Conservation (phyloP, 1,140 invertebrate genomes). For the Gonatopus flavifemur region DNA sequence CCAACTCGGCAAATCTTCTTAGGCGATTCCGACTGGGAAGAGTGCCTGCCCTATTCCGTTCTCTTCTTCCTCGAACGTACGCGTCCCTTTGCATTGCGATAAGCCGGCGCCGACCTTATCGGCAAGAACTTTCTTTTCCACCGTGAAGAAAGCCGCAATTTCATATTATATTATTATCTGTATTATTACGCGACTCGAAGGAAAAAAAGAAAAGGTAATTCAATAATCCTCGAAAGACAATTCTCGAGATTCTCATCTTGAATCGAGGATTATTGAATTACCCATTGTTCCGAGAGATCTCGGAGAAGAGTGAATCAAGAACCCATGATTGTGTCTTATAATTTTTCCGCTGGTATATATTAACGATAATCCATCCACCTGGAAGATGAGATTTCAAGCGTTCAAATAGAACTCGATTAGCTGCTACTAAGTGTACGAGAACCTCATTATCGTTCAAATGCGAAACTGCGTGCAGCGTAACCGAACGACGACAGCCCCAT, state of each 20-base stretch:
- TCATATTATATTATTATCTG: conserved; percentile 22
- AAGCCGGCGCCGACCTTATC: conserved; percentile 17
- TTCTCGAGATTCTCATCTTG: conserved; percentile 16
- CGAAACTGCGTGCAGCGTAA: conserved; percentile 6
- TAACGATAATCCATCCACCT: too few species aligned
- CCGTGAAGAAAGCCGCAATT: conserved; percentile 15
- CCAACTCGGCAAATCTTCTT: conserved; percentile 15
- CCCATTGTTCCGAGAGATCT: too few species aligned
- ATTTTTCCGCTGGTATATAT: too few species aligned
- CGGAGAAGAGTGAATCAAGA: too few species aligned
- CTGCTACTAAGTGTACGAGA: too few species aligned
- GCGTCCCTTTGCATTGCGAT: conserved; percentile 13
- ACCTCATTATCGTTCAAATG: conserved; percentile 2
- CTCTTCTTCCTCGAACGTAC: conserved; percentile 14
- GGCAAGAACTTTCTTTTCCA: conserved; percentile 17
- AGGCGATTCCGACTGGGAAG: conserved; percentile 14
- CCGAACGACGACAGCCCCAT: conserved; percentile 15
- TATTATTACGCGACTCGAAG: too few species aligned
- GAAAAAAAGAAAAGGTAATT: too few species aligned
- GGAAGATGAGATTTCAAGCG: too few species aligned
- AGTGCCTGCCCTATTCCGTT: not conserved
- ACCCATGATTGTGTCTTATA: too few species aligned
- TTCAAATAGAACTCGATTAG: too few species aligned
- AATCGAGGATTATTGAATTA: conserved; percentile 17
- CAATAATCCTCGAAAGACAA: conserved; percentile 6